A percentile compares a stretch with the other conserved stretches of the same genome.
These are phyloP conservation scores for Leptopterna dolabrata DNA, from an alignment of 2,888 invertebrate genomes.

Conservation along the genomic window DNA sequence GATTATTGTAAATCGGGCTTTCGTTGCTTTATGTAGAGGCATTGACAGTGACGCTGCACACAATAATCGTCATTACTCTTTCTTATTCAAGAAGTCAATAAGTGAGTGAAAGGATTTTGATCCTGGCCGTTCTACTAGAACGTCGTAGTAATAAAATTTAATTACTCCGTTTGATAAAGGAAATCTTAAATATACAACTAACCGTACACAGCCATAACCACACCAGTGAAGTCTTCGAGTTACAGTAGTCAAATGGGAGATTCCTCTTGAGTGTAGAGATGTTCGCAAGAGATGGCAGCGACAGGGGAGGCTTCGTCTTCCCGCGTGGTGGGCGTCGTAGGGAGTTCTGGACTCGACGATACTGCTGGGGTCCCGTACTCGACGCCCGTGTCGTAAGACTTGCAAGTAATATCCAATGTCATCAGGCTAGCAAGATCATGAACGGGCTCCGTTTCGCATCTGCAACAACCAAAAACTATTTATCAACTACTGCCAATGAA, in stretches of 20 bases:
- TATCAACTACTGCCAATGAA: neutral
- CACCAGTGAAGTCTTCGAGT: neutral
- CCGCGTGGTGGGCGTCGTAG: neutral
- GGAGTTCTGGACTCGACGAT: slow-evolving; percentile 21
- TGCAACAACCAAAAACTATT: neutral
- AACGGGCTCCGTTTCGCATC: slow-evolving; percentile 42
- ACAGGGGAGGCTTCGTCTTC: neutral
- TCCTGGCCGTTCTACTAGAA: neutral
- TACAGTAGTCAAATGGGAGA: slow-evolving; percentile 12
- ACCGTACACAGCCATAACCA: slow-evolving; percentile 1
- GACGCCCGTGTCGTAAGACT: slow-evolving; percentile 35
- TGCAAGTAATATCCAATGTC: slow-evolving; percentile 53
- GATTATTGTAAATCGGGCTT: too few species aligned
- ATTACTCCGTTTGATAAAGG: neutral
- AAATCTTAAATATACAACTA: neutral
- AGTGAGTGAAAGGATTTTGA: too few species aligned
- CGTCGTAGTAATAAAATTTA: neutral
- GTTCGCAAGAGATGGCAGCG: neutral
- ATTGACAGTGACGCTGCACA: neutral
- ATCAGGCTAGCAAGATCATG: slow-evolving; percentile 53
- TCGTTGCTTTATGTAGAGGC: too few species aligned
- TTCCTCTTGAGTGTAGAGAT: neutral
- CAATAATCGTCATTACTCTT: neutral
- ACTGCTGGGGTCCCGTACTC: slow-evolving; percentile 24
- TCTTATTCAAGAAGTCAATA: too few species aligned